Conservation (phyloP, 2,797 vertebrate species). For the Scomberomorus guttatus region DNA sequence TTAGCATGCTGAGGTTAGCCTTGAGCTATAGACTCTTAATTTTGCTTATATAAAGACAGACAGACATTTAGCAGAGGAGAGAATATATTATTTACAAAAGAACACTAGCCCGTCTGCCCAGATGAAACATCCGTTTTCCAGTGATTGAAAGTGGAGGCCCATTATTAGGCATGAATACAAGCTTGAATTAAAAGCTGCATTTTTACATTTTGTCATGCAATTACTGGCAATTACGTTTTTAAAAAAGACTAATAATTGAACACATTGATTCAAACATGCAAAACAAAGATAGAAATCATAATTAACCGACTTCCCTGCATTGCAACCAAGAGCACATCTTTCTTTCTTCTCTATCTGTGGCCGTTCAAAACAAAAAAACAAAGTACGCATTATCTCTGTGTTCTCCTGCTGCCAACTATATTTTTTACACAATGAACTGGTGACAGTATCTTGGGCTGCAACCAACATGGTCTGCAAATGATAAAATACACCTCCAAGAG, state of each 20-base stretch:
- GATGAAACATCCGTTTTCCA: conserved; percentile 29
- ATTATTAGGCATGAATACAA: conserved; percentile 50
- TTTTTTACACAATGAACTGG: conserved; percentile 57
- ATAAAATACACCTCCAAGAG: conserved; percentile 69
- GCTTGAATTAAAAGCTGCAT: conserved; percentile 40
- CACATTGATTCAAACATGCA: conserved; percentile 43
- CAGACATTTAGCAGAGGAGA: not conserved
- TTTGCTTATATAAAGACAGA: not conserved
- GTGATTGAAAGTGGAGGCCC: conserved; percentile 32
- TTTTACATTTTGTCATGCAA: conserved; percentile 61
- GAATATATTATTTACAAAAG: conserved; percentile 20
- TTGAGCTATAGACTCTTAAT: not conserved
- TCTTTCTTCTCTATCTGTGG: conserved; percentile 36
- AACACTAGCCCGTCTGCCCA: conserved; percentile 23
- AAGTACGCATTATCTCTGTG: conserved; percentile 51
- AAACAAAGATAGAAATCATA: conserved; percentile 67
- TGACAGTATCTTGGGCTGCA: conserved; percentile 70
- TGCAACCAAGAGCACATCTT: conserved; percentile 31
- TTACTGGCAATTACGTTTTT: conserved; percentile 68
- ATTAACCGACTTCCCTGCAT: conserved; percentile 52
- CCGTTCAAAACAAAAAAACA: conserved; percentile 57
- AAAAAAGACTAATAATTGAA: conserved; percentile 51
- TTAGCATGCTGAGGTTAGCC: too few species aligned
- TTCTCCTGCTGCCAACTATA: conserved; percentile 49
- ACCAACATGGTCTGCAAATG: conserved; percentile 65